These are phyloP conservation scores for Hyles euphorbiae DNA, from an alignment of 1,140 invertebrate species.

Conservation along the genomic window DNA sequence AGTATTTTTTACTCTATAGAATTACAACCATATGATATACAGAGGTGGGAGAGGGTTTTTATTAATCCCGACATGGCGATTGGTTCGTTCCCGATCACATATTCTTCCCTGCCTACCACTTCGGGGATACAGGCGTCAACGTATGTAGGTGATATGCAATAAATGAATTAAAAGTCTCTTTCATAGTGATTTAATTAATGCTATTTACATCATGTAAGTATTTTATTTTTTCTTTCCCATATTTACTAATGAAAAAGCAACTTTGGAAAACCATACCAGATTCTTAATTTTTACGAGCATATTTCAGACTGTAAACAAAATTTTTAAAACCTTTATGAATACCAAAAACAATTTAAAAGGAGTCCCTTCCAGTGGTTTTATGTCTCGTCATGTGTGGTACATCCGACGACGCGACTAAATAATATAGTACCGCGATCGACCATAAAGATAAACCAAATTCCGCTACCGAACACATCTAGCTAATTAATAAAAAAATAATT, in stretches of 20 bases:
- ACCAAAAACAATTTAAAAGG: not conserved
- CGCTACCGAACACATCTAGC: conserved; percentile 51
- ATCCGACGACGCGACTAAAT: conserved; percentile 21
- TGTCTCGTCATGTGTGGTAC: conserved; percentile 23
- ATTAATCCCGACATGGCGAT: not conserved
- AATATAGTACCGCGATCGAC: conserved; percentile 48
- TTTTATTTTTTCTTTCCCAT: no score
- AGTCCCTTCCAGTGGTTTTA: not conserved
- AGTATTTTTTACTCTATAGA: not conserved
- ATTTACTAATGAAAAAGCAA: no score
- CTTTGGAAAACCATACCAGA: no score
- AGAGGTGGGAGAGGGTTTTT: not conserved
- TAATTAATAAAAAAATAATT: conserved; percentile 66
- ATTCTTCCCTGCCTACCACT: not conserved
- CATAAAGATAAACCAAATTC: conserved; percentile 56
- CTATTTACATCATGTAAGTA: no score
- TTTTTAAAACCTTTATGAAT: no score
- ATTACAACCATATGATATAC: not conserved
- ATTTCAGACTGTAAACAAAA: no score
- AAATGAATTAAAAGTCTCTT: no score
- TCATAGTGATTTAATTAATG: no score
- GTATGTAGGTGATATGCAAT: no score
- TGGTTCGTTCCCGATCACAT: not conserved
- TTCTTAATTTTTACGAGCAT: no score
- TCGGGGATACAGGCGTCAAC: no score